Percentiles rank a stretch among this genome's conserved stretches.
These are phyloP conservation scores for Myotis myotis DNA, from an alignment of 2,797 vertebrate species.

Conservation along the genomic window DNA sequence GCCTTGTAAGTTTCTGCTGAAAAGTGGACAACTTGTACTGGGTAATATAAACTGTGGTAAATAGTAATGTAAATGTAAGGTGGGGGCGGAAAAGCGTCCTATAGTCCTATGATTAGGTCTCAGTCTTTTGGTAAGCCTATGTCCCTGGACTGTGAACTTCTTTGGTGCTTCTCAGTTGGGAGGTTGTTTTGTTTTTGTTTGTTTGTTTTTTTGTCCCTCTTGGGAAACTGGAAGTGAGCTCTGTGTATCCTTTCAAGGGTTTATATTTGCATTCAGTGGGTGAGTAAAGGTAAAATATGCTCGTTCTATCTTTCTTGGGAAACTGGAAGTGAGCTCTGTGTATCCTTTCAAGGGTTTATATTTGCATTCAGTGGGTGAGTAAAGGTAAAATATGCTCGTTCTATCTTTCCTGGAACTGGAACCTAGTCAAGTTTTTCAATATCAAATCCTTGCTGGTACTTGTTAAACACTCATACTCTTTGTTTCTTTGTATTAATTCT, in stretches of 20 bases:
- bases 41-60: not conserved
- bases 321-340: not conserved
- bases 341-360: not conserved
- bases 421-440: not conserved
- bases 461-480: not conserved
- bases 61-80: not conserved
- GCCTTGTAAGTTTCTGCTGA: not conserved
- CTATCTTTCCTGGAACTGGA: not conserved
- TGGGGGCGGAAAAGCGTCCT: not conserved
- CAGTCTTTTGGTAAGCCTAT: not conserved
- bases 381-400: not conserved
- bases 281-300: not conserved
- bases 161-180: not conserved
- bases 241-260: not conserved
- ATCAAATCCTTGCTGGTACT: not conserved
- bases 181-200: not conserved
- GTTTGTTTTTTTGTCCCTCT: not conserved
- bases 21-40: not conserved
- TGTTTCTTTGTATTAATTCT: not conserved
- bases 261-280: not conserved
- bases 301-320: not conserved
- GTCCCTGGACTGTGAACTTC: not conserved
- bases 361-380: not conserved
- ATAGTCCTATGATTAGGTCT: not conserved
- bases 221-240: not conserved